These are phyloP conservation scores for Dermochelys coriacea DNA, from an alignment of 2,797 vertebrate genomes.

Conservation along the genomic window DNA sequence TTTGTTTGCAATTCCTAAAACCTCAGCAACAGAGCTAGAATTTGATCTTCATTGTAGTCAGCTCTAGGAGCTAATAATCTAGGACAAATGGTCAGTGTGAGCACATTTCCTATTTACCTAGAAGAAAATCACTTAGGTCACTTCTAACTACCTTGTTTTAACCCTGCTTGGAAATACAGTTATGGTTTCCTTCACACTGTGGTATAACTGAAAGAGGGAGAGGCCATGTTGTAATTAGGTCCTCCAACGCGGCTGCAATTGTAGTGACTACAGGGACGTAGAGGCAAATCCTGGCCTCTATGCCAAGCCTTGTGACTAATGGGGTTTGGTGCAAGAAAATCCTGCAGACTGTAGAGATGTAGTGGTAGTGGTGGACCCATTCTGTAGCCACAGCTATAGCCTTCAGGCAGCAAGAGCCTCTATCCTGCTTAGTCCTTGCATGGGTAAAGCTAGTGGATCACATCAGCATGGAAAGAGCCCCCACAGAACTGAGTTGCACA, in stretches of 20 bases:
- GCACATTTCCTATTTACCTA: slow-evolving; percentile 15
- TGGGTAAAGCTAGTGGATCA: background rate
- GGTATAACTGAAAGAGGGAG: background rate
- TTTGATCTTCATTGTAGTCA: slow-evolving; percentile 45
- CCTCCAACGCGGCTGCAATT: background rate
- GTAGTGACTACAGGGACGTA: background rate
- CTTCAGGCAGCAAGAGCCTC: background rate
- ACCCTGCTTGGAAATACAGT: slow-evolving; percentile 7
- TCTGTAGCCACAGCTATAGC: background rate
- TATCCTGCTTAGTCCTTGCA: background rate
- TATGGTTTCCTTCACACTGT: background rate
- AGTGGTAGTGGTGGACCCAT: background rate
- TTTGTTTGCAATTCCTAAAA: slow-evolving; percentile 53
- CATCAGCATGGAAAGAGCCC: background rate
- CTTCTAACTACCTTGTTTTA: background rate
- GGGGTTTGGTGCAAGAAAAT: background rate
- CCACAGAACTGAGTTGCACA: background rate
- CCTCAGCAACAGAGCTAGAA: background rate
- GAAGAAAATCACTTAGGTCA: background rate
- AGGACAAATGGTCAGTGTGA: slow-evolving; percentile 37
- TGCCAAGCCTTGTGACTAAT: background rate
- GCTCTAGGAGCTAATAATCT: slow-evolving; percentile 20
- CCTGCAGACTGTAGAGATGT: background rate
- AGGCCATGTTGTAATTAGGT: background rate
- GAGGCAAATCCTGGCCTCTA: background rate